A percentile compares a stretch with the other conserved stretches of the same genome.
These are phyloP conservation scores for Drosophila setosimentum DNA, from an alignment of 2,888 invertebrate genomes.

Conservation along the genomic window DNA sequence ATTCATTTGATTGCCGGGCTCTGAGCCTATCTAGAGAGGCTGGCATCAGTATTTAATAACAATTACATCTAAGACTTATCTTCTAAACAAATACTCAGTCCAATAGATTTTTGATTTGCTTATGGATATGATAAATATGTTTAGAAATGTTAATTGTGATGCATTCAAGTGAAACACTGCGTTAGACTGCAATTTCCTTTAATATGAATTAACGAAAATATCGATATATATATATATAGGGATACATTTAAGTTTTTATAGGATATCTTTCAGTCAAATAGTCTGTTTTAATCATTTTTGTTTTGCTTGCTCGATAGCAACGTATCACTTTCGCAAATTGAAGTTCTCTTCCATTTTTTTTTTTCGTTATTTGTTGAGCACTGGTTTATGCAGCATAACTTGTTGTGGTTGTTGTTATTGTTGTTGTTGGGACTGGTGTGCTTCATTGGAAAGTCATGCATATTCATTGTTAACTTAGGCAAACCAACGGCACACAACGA, in stretches of 20 bases:
- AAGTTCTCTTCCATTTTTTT: slow-evolving; percentile 52
- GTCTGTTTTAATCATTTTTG: neutral
- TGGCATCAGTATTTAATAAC: neutral
- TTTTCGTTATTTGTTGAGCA: slow-evolving; percentile 19
- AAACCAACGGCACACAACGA: slow-evolving; percentile 50
- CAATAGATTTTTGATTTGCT: neutral
- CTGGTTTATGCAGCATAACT: slow-evolving; percentile 41
- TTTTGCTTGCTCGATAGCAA: slow-evolving; percentile 44
- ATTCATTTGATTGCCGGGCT: neutral
- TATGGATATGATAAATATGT: neutral
- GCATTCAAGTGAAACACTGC: neutral
- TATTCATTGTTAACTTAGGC: slow-evolving; percentile 79
- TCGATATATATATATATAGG: neutral
- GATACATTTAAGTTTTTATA: neutral
- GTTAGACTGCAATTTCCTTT: neutral
- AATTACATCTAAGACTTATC: neutral
- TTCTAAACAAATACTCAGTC: neutral
- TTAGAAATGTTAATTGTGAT: neutral
- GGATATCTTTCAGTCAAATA: neutral
- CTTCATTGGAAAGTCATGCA: slow-evolving; percentile 74
- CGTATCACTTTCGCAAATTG: slow-evolving; percentile 81
- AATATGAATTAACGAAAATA: neutral
- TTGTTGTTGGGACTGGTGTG: slow-evolving; percentile 53
- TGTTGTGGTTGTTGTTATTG: slow-evolving; percentile 28
- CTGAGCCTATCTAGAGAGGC: neutral